Evolutionary conservation across 2,888 invertebrate species (phyloP), one percentile per base, ranked within the genome.

Genomic region (Junonia oenone): DNA sequence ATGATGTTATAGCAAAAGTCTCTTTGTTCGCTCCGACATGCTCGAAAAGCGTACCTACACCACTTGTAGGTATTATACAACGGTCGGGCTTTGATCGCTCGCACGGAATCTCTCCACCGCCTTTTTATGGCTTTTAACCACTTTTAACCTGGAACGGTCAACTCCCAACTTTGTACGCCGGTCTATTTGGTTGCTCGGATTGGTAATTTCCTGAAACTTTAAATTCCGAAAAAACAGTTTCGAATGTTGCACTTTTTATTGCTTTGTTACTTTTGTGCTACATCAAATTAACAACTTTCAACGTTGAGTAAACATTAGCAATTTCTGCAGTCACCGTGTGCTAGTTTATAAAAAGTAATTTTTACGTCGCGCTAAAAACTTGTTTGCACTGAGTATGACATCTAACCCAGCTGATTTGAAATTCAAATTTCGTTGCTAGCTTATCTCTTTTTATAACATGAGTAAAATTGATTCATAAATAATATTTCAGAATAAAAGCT

Each of bases 141-240:
- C 50, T 45, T 37, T 27, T 22, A 45, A 45, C 37, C 45, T 19
- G 43, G 27, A 55, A 55, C 55, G 50, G 50, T 55, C 37, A 50
- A 45, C 45, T 33, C 40, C 15, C 37, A 50, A 50, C 38, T 50
- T 50, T 55, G 35, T 43, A 26, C 43, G 1, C 13, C 26, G 43
- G 22, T 26, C 13, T 29, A 35, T 35, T 35, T 48, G 48, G 48
- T 35, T 17, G 17, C 31, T 33, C 17, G 17, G 9, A 22, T 22
- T n/a, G 35, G 22, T 48, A 13, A 35, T 48, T 48, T 22, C 35
- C 9, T 13, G 26, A 22, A 35, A 48, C 13, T 35, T 48, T 33
- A 35, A 13, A 13, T 9, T 8, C 35, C 13, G 43, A 2, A 22
- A 26, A 22, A 13, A 26, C 43, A 22, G 13, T 35, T 22, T 48